These are phyloP conservation scores for Ceyx margarethae DNA, from an alignment of 2,113 vertebrate species.

Conservation along the genomic window DNA sequence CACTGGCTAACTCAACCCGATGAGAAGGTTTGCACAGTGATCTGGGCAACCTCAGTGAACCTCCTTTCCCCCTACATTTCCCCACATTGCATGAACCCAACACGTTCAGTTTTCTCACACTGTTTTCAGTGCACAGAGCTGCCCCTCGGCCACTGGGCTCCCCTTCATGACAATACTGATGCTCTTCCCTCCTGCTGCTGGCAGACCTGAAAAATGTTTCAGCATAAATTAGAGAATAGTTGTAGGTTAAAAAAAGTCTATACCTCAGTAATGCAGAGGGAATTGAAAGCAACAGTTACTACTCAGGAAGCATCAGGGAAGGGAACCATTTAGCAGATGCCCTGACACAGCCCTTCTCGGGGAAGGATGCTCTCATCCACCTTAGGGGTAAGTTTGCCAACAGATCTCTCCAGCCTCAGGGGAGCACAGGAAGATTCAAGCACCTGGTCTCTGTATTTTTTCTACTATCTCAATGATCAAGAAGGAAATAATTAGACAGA, in stretches of 20 bases:
- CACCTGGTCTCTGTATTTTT: constrained; percentile 36
- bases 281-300: neutral
- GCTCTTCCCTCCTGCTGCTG: neutral
- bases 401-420: constrained; percentile 14
- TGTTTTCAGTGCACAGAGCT: neutral
- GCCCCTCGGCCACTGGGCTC: neutral
- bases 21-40: neutral
- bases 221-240: neutral
- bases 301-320: neutral
- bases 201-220: neutral
- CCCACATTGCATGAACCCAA: neutral
- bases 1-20: neutral
- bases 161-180: neutral
- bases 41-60: neutral
- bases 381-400: neutral
- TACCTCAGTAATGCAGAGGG: neutral
- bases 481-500: constrained; percentile 52
- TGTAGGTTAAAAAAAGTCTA: neutral
- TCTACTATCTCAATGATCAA: neutral
- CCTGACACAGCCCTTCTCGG: neutral
- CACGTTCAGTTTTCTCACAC: neutral
- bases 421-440: neutral
- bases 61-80: neutral
- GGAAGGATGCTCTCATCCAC: neutral
- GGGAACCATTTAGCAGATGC: neutral